phyloP scores from a whole-genome alignment of 2,113 vertebrate species.

The Cochlearius cochlearius region DNA sequence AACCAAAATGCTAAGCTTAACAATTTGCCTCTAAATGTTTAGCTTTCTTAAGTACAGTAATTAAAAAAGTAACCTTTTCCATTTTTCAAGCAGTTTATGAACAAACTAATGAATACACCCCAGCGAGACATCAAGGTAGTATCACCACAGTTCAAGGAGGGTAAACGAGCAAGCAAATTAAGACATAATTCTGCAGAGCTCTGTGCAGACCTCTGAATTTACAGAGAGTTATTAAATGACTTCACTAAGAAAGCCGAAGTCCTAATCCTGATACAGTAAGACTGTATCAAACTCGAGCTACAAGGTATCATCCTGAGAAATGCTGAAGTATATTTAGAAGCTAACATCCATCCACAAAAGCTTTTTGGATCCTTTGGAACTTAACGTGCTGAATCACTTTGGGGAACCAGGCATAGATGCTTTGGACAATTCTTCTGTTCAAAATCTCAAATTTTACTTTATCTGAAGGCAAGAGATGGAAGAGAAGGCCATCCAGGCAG shows the following conservation, averaged over 20 bases:
- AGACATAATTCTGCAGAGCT: not conserved
- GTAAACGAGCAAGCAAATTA: not conserved
- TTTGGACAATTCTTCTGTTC: not conserved
- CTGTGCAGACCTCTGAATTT: not conserved
- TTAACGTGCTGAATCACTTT: not conserved
- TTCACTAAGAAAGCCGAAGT: not conserved
- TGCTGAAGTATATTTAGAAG: not conserved
- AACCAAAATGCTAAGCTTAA: not conserved
- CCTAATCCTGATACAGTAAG: not conserved
- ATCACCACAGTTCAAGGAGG: not conserved
- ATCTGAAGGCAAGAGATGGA: not conserved
- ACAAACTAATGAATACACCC: not conserved
- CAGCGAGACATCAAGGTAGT: not conserved
- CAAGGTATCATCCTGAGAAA: not conserved
- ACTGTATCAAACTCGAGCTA: fast-evolving
- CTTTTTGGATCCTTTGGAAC: not conserved
- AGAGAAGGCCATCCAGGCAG: not conserved
- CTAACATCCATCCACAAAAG: not conserved
- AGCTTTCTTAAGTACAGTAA: not conserved
- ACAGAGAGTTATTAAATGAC: not conserved
- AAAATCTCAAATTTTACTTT: not conserved
- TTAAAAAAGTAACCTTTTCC: not conserved
- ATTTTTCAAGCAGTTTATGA: not conserved
- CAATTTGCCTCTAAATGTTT: not conserved
- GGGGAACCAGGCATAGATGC: not conserved